Base-by-base conservation (phyloP, 2,888 invertebrate species). In the Idaea aversata region DNA sequence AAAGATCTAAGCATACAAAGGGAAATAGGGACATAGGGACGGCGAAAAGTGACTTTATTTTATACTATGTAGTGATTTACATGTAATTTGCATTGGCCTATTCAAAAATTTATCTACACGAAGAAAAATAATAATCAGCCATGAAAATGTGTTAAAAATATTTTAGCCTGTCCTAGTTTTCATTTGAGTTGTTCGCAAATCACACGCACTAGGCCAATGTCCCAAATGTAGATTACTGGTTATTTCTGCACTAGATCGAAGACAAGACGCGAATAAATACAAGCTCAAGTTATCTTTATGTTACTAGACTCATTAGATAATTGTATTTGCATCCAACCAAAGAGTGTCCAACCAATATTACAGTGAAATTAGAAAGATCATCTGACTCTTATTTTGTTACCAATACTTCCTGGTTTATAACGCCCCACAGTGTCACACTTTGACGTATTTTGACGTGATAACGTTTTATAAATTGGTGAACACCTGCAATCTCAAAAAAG, bases 161-260 rank as follows among this genome's bases (percentile, higher is more conserved):
- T 72, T 69, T 72, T 64, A 67, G 70, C 62, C 65, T 71, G 82
- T 67, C 74, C 82, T 76, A 80, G 79, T 80, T 84, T 78, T 75
- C 67, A 74, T 79, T 75, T 71, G 59, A 76, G 78, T 72, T 68
- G 70, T 75, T 76, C 75, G 74, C 68, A 71, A 69, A 69, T 70
- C 71, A 73, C 78, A 74, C 75, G 78, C 76, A 78, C 77, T 78
- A 79, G 85, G 84, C 80, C 84, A 83, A 78, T 85, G 83, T 75
- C 77, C 82, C 76, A 72, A 77, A 87, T 77, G 70, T 83, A 75
- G 84, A 75, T 61, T 81, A 72, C 72, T 77, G 67, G 76, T 82
- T 79, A 83, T 78, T 79, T 81, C 61, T 70, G 67, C 62, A 67
- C 72, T 66, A 61, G 64, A 25, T 25, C 25, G 25, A 25, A 25